Conservation (phyloP, 1,140 invertebrate genomes). For the Polyergus mexicanus region DNA sequence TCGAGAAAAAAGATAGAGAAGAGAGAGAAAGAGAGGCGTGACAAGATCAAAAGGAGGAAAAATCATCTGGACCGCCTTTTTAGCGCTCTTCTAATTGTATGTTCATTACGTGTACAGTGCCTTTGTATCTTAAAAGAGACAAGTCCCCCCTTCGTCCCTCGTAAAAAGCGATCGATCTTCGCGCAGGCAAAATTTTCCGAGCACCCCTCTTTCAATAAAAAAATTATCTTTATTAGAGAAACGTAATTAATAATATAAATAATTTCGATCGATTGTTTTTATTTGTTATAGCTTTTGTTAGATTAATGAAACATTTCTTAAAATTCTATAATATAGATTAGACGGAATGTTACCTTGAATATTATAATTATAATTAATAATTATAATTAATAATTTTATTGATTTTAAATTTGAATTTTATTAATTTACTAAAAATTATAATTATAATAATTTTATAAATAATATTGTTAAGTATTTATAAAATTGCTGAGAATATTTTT, state of each 20-base stretch:
- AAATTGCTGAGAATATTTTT: too few relatives aligned
- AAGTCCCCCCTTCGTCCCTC: slow-evolving; percentile 39
- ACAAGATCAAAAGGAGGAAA: slow-evolving; percentile 10
- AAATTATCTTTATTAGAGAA: slow-evolving; percentile 15
- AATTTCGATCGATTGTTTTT: slow-evolving; percentile 17
- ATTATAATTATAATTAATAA: neutral
- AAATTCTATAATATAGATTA: neutral
- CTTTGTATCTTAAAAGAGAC: slow-evolving; percentile 82
- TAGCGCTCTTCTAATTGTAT: slow-evolving; percentile 79
- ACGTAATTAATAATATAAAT: neutral
- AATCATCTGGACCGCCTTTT: slow-evolving; percentile 70
- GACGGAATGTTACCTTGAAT: neutral
- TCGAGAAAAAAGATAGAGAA: slow-evolving; percentile 48
- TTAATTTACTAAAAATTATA: too few relatives aligned
- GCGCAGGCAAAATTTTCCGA: slow-evolving; percentile 6
- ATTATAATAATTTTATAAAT: too few relatives aligned
- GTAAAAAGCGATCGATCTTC: slow-evolving; percentile 10
- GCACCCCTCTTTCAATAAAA: neutral
- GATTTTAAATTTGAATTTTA: too few relatives aligned
- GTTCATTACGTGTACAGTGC: slow-evolving; percentile 84
- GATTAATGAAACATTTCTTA: neutral
- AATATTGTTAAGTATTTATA: too few relatives aligned
- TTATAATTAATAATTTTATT: neutral
- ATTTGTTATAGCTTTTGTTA: neutral
- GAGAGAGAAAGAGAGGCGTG: slow-evolving; percentile 14